Evolutionary conservation across 2,113 vertebrate species (phyloP).

Genomic region (Actenoides lindsayi): DNA sequence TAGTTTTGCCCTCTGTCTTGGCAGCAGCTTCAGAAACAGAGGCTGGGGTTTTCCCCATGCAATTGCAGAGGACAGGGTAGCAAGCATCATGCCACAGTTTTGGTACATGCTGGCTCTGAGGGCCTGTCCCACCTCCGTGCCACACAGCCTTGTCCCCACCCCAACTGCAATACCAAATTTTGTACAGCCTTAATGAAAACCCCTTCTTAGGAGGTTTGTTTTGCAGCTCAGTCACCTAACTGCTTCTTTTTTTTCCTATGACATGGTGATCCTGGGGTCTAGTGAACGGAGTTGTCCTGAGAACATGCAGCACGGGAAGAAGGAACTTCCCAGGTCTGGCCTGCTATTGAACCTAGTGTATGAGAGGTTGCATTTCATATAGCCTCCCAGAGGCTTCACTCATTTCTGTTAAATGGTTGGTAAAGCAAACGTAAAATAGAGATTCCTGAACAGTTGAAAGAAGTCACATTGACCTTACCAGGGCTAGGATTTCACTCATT

Average conservation of each 20-base stretch:
- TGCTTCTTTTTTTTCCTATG: neutral
- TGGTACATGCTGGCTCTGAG: fast-evolving
- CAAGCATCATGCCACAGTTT: fast-evolving
- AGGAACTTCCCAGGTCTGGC: neutral
- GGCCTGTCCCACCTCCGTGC: neutral
- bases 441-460: neutral
- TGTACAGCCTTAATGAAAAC: neutral
- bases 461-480: neutral
- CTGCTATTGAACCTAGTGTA: fast-evolving
- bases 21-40: neutral
- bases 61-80: neutral
- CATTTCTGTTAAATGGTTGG: neutral
- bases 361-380: neutral
- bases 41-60: neutral
- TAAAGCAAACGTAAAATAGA: neutral
- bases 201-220: neutral
- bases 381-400: neutral
- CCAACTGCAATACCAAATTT: fast-evolving
- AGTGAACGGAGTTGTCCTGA: neutral
- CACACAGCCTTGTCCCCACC: neutral
- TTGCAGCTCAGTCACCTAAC: neutral
- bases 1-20: neutral
- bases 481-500: neutral
- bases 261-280: neutral
- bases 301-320: fast-evolving